phyloP scores from a whole-genome alignment of 2,888 invertebrate genomes.

The Caenorhabditis japonica region DNA sequence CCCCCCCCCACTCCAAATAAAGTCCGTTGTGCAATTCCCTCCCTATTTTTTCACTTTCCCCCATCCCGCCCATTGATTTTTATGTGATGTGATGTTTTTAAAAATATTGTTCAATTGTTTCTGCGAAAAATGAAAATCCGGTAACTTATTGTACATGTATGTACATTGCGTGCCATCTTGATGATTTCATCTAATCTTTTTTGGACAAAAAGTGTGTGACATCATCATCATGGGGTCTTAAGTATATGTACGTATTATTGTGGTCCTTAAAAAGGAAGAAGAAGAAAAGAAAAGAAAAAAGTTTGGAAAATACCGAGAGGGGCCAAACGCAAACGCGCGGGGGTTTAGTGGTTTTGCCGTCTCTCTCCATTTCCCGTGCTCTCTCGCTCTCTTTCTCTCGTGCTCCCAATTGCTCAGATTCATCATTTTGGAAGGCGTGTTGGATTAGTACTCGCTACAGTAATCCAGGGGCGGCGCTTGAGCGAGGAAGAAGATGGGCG shows the following conservation, averaged over 20 bases:
- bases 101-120: neutral
- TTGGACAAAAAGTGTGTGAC: too few relatives aligned
- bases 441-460: slow-evolving; percentile 5
- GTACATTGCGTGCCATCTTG: neutral
- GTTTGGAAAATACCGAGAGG: slow-evolving; percentile 3
- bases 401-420: neutral
- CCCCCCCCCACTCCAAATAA: too few relatives aligned
- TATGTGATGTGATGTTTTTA: neutral
- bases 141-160: neutral
- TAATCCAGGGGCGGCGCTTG: neutral
- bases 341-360: slow-evolving; percentile 16
- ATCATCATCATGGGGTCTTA: slow-evolving; percentile 19
- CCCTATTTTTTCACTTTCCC: neutral
- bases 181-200: slow-evolving; percentile 10
- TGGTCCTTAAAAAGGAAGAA: neutral
- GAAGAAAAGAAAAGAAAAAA: neutral
- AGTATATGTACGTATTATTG: slow-evolving; percentile 28
- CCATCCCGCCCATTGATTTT: too few relatives aligned
- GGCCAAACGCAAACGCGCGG: neutral
- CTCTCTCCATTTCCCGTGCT: slow-evolving; percentile 5
- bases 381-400: slow-evolving; percentile 8
- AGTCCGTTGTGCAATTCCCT: too few relatives aligned
- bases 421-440: slow-evolving; percentile 9
- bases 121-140: neutral
- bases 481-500: neutral